phyloP scores from a whole-genome alignment of 1,140 invertebrate genomes.

The Apocrypta bakeri region DNA sequence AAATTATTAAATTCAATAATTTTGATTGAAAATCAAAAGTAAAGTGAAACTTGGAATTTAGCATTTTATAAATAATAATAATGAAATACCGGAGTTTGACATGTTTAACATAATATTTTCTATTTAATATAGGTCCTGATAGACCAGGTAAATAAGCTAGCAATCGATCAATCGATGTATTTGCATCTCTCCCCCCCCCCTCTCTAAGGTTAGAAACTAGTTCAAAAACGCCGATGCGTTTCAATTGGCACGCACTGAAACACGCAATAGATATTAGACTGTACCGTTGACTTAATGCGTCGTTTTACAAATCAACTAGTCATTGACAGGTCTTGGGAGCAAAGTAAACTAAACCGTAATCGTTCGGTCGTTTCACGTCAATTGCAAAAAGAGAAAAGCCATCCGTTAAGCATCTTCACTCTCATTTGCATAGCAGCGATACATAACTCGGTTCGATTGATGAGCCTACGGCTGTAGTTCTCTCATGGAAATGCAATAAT shows the following conservation, averaged over 20 bases:
- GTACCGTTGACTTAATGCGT: background rate
- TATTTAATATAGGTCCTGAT: too few relatives aligned
- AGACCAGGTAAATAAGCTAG: too few relatives aligned
- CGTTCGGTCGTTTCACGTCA: constrained; percentile 19
- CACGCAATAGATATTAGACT: background rate
- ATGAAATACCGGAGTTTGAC: too few relatives aligned
- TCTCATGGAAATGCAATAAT: too few relatives aligned
- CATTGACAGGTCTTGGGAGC: background rate
- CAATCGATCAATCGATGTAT: too few relatives aligned
- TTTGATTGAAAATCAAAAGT: too few relatives aligned
- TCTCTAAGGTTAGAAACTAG: background rate
- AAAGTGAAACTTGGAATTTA: too few relatives aligned
- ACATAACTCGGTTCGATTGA: background rate
- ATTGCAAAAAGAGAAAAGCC: constrained; percentile 21
- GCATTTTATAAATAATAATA: too few relatives aligned
- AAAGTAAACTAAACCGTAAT: constrained; percentile 39
- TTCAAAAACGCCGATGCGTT: background rate
- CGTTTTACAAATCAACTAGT: constrained; percentile 26
- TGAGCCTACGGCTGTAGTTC: background rate
- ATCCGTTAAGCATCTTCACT: constrained; percentile 17
- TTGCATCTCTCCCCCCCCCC: background rate
- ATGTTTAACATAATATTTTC: too few relatives aligned
- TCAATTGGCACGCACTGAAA: constrained; percentile 9
- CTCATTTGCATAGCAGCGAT: constrained; percentile 30
- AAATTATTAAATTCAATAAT: too few relatives aligned